These are phyloP conservation scores for Isaurus tuberculatus DNA, from an alignment of 92 coral and sea anemone species.

Conservation along the genomic window DNA sequence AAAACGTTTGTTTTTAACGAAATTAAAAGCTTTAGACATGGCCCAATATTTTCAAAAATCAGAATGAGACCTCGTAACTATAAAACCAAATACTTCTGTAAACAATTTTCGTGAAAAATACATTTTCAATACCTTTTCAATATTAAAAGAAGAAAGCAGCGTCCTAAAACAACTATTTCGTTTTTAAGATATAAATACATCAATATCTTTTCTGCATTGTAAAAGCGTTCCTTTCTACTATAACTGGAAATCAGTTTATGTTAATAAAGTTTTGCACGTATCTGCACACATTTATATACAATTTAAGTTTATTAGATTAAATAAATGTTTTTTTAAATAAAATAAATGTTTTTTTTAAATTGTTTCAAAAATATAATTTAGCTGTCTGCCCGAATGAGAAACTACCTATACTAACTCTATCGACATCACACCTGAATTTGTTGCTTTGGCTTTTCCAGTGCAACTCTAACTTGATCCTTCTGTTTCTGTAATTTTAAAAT, in stretches of 20 bases:
- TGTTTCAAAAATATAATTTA: too few relatives aligned
- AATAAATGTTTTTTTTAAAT: too few relatives aligned
- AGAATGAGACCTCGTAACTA: background rate
- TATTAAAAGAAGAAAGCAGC: background rate
- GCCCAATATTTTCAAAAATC: background rate
- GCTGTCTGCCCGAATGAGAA: background rate
- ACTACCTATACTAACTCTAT: background rate
- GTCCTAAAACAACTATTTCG: background rate
- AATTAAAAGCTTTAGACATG: background rate
- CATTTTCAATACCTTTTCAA: too few relatives aligned
- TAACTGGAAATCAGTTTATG: too few relatives aligned
- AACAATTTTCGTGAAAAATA: background rate
- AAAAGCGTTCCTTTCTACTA: background rate
- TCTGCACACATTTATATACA: too few relatives aligned
- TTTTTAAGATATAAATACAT: background rate
- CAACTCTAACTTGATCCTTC: slow-evolving; percentile 28
- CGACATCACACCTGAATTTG: slow-evolving; percentile 27
- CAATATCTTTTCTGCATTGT: background rate
- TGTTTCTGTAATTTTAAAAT: slow-evolving; percentile 14
- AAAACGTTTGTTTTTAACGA: background rate
- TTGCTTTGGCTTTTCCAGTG: slow-evolving; percentile 44
- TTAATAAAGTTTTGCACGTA: too few relatives aligned
- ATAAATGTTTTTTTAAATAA: too few relatives aligned
- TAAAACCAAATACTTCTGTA: background rate
- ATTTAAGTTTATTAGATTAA: too few relatives aligned